phyloP scores from a whole-genome alignment of 2,888 invertebrate genomes.

The Saturnia japonica region DNA sequence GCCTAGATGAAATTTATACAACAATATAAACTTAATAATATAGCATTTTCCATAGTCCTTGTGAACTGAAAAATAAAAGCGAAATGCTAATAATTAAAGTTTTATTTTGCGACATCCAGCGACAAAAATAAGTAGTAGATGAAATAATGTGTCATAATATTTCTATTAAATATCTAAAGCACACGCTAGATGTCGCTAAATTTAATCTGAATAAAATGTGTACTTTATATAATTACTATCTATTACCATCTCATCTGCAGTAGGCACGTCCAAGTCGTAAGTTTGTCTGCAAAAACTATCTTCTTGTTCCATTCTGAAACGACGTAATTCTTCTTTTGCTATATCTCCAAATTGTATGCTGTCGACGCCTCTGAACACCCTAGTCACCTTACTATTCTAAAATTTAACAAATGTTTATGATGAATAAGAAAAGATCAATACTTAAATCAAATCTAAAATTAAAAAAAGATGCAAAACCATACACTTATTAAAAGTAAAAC shows the following conservation, averaged over 20 bases:
- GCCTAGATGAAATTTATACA: neutral
- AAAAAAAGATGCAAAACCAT: too few relatives aligned
- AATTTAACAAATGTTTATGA: slow-evolving; percentile 14
- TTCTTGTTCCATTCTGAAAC: slow-evolving; percentile 36
- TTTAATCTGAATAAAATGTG: neutral
- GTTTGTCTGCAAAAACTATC: slow-evolving; percentile 42
- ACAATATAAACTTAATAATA: neutral
- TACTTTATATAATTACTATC: neutral
- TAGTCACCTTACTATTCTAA: slow-evolving; percentile 59
- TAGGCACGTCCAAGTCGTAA: slow-evolving; percentile 58
- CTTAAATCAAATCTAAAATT: neutral
- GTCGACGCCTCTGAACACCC: slow-evolving; percentile 64
- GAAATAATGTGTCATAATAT: neutral
- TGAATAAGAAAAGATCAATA: neutral
- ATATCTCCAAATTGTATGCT: slow-evolving; percentile 53
- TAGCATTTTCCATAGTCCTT: neutral
- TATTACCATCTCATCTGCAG: slow-evolving; percentile 60
- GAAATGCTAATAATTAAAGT: neutral
- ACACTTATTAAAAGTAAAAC: too few relatives aligned
- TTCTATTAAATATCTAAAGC: neutral
- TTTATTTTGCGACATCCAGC: neutral
- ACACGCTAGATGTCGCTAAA: neutral
- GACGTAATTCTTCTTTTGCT: slow-evolving; percentile 51
- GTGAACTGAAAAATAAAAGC: too few relatives aligned
- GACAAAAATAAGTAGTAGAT: neutral